Conservation (phyloP, 2,888 invertebrate genomes). For the Eupithecia subumbrata region DNA sequence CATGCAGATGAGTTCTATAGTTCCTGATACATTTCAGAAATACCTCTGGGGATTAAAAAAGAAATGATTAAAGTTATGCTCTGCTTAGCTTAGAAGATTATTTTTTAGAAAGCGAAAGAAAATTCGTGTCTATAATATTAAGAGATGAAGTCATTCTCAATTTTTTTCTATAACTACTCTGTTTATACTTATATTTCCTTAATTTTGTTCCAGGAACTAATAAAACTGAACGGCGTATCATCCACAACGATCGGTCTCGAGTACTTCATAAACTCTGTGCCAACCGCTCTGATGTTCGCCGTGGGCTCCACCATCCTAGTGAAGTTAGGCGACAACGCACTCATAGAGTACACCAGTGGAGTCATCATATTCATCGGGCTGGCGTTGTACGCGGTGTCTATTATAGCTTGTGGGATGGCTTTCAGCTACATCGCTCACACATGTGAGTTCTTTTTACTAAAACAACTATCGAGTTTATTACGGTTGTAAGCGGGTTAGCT, state of each 20-base stretch:
- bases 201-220: conserved; percentile 5
- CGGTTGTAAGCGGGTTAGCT: too few relatives aligned
- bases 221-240: conserved; percentile 6
- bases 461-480: too few relatives aligned
- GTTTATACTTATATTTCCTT: background rate
- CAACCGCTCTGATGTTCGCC: background rate
- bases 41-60: too few relatives aligned
- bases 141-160: too few relatives aligned
- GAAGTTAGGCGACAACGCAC: background rate
- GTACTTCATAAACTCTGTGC: background rate
- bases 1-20: too few relatives aligned
- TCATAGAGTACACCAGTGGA: background rate
- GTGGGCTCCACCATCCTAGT: background rate
- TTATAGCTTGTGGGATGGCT: conserved; percentile 29
- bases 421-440: conserved; percentile 9
- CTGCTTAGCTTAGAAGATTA: too few relatives aligned
- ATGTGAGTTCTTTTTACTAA: background rate
- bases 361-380: background rate
- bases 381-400: background rate
- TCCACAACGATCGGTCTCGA: background rate
- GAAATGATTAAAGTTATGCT: too few relatives aligned
- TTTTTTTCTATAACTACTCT: too few relatives aligned
- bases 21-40: too few relatives aligned
- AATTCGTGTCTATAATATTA: too few relatives aligned
- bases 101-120: too few relatives aligned